phyloP scores from a whole-genome alignment of 2,888 invertebrate species.

The Mesopsocus fuscifrons region DNA sequence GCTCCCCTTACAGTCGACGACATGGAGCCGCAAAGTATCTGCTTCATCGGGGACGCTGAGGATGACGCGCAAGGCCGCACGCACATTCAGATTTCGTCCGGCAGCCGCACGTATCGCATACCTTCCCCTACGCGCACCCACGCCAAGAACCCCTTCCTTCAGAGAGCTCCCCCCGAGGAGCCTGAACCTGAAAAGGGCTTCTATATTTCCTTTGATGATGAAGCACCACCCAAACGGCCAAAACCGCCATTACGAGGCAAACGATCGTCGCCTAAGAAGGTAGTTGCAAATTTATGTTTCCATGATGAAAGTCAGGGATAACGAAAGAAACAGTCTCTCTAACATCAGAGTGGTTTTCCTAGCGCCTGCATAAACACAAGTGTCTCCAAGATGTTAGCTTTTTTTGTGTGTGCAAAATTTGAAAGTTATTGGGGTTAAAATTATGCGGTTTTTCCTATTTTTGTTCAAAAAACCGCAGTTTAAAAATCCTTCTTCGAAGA shows the following conservation, averaged over 20 bases:
- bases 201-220: slow-evolving; percentile 84
- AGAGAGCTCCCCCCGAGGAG: slow-evolving; percentile 9
- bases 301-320: slow-evolving; percentile 14
- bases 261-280: slow-evolving; percentile 58
- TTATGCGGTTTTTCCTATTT: too few species aligned
- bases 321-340: slow-evolving; percentile 24
- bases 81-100: slow-evolving; percentile 67
- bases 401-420: too few species aligned
- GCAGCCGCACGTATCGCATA: slow-evolving; percentile 72
- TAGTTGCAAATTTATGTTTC: too few species aligned
- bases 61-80: slow-evolving; percentile 44
- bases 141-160: slow-evolving; percentile 5
- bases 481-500: too few species aligned
- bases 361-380: too few species aligned
- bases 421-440: too few species aligned
- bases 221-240: slow-evolving; percentile 60
- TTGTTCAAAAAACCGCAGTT: too few species aligned
- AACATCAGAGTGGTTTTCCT: too few species aligned
- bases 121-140: slow-evolving; percentile 59
- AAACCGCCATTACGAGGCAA: slow-evolving; percentile 70
- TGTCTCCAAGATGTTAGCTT: too few species aligned
- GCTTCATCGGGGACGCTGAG: slow-evolving; percentile 58
- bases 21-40: slow-evolving; percentile 87
- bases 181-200: slow-evolving; percentile 51
- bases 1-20: slow-evolving; percentile 56